Evolutionary conservation across 1,140 invertebrate genomes (phyloP), one percentile per base, ranked within the genome.

Genomic region (Eulimnadia texana): DNA sequence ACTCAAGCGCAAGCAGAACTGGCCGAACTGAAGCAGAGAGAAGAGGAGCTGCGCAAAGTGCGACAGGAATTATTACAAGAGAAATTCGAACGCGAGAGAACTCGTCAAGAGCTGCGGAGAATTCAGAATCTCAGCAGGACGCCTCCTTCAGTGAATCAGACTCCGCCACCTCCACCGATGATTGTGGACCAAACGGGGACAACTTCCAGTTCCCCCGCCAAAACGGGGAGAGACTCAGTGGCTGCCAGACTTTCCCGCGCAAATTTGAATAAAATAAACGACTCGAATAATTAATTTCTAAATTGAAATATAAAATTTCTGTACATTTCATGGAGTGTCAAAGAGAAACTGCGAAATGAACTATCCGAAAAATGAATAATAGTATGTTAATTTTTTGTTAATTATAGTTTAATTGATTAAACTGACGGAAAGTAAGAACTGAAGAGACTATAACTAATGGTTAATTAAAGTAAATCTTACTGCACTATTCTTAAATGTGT

Each of bases 31-130:
- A 57, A 33, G 55, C 27, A 27, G 29, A 33, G 6, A 6, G 33
- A 42, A 16, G 6, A 42, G 33, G 33, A 42, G 33, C 33, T 42
- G 13, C 55, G 33, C n/a, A 27, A 27, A 13, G 27, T 57, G 24
- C 25, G 33, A 57, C 55, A 57, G 33, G 55, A 57, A 33, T 20
- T 57, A 13, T 27, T 57, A 10, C 55, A 57, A 33, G 55, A 57
- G 27, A 57, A 33, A 29, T 57, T 57, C 33, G 55, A 57, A 19
- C 55, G 55, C n/a, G 55, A 57, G 6, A 57, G 29, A 25, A 33
- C 23, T 33, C 24, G 55, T 1, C 55, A 57, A 10, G 55, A 57
- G 20, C 22, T 19, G 16, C 25, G 33, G 22, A 27, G 55, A 9
- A 57, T 57, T 3, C 3, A 33, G 24, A 57, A 57, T n/a, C 19